Base-by-base conservation (phyloP, 2,888 invertebrate genomes). In the Hyppa rectilinea region DNA sequence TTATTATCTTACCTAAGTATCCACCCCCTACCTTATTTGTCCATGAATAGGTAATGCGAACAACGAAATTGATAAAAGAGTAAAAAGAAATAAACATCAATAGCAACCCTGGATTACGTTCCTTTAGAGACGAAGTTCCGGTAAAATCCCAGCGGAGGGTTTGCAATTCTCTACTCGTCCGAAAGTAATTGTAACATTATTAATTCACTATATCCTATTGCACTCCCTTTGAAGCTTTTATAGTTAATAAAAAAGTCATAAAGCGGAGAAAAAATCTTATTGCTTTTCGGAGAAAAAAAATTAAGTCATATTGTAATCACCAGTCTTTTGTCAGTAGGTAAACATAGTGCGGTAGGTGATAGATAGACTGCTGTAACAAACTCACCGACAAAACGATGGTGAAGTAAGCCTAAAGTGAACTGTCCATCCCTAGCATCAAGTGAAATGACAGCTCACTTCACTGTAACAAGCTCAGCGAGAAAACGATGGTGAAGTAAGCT, bases 181-280 rank as follows among this genome's bases (percentile, higher is more conserved):
- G 31, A 23, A 29, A 0, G 55, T 81, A 78, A 77, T 66, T 71
- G 55, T 63, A 47, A 12, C 47, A 77, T 78, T 67, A 78, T 43
- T 58, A 59, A 78, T 81, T 66, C 63, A 81, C 49, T 29, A 26
- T 45, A 80, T 53, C 61, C 56, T 61, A 62, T 59, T 65, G 52
- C 58, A 59, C 7, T 63, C 31, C 40, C 59, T 38, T 77, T 70
- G 23, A 43, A 56, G 45, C 60, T 53, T 69, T 67, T 56, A 20
- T 43, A 47, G 17, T 2, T 65, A 14, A 40, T 65, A 36, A 50
- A 56, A 17, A 64, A 73, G 34, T 59, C 45, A 36, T 40, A 38
- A 34, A 47, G n/a, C 9, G 26, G 26, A 34, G 4, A 60, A 47
- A 64, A 49, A 49, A 49, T 26, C 6, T 12, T 49, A 26, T 49